phyloP scores from a whole-genome alignment of 2,888 invertebrate genomes.

The Pseudanteris insignis region DNA sequence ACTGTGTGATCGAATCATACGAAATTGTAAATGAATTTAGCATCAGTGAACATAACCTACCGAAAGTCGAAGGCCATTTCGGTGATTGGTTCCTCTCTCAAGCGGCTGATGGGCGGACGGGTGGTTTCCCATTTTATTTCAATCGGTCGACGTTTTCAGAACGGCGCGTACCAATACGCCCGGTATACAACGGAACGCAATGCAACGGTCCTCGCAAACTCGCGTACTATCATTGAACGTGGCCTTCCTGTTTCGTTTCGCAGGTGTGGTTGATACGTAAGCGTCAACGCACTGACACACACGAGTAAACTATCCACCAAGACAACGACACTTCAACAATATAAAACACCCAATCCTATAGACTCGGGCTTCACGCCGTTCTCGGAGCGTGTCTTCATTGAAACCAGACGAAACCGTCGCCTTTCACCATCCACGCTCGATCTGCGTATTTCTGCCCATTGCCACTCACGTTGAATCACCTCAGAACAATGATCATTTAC shows the following conservation, averaged over 20 bases:
- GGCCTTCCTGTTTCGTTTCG: constrained; percentile 39
- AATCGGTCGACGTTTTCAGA: constrained; percentile 54
- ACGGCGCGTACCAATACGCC: constrained; percentile 48
- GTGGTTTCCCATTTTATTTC: constrained; percentile 78
- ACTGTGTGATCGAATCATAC: not conserved
- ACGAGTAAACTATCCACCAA: constrained; percentile 26
- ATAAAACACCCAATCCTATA: constrained; percentile 17
- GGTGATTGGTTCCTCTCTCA: constrained; percentile 71
- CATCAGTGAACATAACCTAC: constrained; percentile 51
- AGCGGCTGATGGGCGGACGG: constrained; percentile 86
- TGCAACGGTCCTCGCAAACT: constrained; percentile 46
- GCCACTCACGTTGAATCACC: constrained; percentile 33
- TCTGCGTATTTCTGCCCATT: constrained; percentile 24
- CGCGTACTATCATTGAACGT: constrained; percentile 42
- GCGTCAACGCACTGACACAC: constrained; percentile 31
- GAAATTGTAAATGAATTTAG: not conserved
- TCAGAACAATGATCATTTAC: constrained; percentile 37
- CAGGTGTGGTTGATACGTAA: constrained; percentile 44
- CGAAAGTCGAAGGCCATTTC: constrained; percentile 64
- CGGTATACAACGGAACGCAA: constrained; percentile 48
- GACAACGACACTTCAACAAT: constrained; percentile 26
- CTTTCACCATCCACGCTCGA: constrained; percentile 38
- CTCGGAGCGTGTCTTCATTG: constrained; percentile 12
- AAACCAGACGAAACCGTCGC: constrained; percentile 17
- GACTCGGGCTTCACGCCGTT: constrained; percentile 1